Percentiles rank a stretch among this genome's conserved stretches.
phyloP scores from a whole-genome alignment of 2,113 vertebrate genomes.

The Sinosuthora webbiana region DNA sequence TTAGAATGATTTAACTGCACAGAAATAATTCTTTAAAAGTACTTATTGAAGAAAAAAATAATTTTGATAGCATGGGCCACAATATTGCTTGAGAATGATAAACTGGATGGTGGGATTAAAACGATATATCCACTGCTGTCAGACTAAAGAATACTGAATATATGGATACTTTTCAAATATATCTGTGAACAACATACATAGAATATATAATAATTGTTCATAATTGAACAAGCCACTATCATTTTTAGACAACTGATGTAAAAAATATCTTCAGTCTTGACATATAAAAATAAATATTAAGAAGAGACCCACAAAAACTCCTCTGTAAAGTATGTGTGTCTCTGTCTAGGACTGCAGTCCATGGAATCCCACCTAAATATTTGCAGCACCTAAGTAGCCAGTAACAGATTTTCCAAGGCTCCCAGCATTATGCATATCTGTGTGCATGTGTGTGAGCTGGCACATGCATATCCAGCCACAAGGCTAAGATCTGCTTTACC shows the following conservation, averaged over 20 bases:
- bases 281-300: not conserved
- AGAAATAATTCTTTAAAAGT: not conserved
- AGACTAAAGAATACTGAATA: not conserved
- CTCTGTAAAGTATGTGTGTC: not conserved
- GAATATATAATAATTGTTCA: too few species aligned
- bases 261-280: not conserved
- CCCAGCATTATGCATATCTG: accelerated
- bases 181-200: not conserved
- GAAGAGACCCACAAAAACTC: not conserved
- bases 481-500: not conserved
- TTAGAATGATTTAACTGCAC: not conserved
- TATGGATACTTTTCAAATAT: not conserved
- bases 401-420: not conserved
- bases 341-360: not conserved
- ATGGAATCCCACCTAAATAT: not conserved
- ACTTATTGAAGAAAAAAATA: not conserved
- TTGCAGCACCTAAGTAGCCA: not conserved
- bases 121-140: not conserved
- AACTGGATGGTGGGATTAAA: not conserved
- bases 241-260: not conserved
- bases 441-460: too few species aligned
- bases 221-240: not conserved
- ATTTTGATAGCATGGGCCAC: not conserved
- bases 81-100: not conserved
- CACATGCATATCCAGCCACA: not conserved